These are phyloP conservation scores for Zeuzera pyrina DNA, from an alignment of 2,888 invertebrate species.

Conservation along the genomic window DNA sequence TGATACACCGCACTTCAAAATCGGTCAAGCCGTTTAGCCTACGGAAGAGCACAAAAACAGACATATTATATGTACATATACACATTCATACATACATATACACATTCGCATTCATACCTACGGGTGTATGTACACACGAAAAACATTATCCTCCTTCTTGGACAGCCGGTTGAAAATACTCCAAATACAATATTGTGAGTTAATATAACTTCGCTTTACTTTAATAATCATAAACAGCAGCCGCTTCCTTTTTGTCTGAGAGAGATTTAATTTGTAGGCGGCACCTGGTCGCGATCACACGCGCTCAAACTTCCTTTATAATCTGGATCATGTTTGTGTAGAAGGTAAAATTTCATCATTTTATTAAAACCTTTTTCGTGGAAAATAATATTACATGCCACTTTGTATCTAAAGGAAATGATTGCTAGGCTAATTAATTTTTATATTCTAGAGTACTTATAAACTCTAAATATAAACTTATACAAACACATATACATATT, in stretches of 20 bases:
- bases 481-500: too few relatives aligned
- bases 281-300: conserved; percentile 27
- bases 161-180: too few relatives aligned
- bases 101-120: too few relatives aligned
- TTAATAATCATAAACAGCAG: conserved; percentile 26
- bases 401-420: not conserved
- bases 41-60: too few relatives aligned
- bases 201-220: conserved; percentile 23
- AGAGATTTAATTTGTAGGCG: conserved; percentile 26
- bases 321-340: conserved; percentile 7
- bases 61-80: too few relatives aligned
- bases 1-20: too few relatives aligned
- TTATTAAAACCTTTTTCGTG: not conserved
- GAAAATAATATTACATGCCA: not conserved
- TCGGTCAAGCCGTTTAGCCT: too few relatives aligned
- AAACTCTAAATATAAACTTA: not conserved
- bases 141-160: too few relatives aligned
- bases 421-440: not conserved
- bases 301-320: conserved; percentile 20
- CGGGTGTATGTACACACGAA: too few relatives aligned
- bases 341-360: not conserved
- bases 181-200: too few relatives aligned
- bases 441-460: not conserved
- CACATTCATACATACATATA: too few relatives aligned
- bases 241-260: conserved; percentile 24